Conservation (phyloP, 2,797 vertebrate genomes). For the Eleutherodactylus coqui region DNA sequence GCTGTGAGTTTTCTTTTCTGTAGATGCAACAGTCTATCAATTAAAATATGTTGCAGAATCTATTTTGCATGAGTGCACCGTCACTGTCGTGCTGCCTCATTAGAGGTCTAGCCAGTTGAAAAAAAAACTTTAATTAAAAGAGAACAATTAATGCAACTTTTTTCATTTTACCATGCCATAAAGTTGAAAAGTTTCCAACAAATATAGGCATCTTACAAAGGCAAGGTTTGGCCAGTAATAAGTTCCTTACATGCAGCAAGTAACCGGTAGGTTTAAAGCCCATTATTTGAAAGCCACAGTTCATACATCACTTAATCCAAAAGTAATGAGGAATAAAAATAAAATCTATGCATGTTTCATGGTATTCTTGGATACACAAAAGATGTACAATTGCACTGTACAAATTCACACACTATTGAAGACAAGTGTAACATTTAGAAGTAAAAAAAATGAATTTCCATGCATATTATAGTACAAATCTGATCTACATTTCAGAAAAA, state of each 20-base stretch:
- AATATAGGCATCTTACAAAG: neutral
- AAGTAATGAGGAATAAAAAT: neutral
- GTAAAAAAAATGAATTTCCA: slow-evolving; percentile 36
- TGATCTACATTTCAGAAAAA: slow-evolving; percentile 68
- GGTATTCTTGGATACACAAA: neutral
- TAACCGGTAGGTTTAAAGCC: neutral
- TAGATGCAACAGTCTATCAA: too few relatives aligned
- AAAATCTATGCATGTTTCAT: neutral
- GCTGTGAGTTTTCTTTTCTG: too few relatives aligned
- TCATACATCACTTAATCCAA: neutral
- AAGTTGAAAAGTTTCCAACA: neutral
- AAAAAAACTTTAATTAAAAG: too few relatives aligned
- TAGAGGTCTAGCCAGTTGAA: too few relatives aligned
- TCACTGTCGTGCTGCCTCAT: too few relatives aligned
- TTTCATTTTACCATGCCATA: too few relatives aligned
- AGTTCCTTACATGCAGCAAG: neutral
- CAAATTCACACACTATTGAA: slow-evolving; percentile 2
- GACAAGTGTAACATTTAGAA: slow-evolving; percentile 49
- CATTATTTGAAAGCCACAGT: neutral
- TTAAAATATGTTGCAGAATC: too few relatives aligned
- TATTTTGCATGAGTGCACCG: too few relatives aligned
- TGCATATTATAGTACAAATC: slow-evolving; percentile 55
- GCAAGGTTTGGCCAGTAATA: neutral
- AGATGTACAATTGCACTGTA: slow-evolving; percentile 11
- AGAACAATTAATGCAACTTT: too few relatives aligned